Evolutionary conservation across 1,140 invertebrate genomes (phyloP).

Genomic region (Potamilus streckersoni): DNA sequence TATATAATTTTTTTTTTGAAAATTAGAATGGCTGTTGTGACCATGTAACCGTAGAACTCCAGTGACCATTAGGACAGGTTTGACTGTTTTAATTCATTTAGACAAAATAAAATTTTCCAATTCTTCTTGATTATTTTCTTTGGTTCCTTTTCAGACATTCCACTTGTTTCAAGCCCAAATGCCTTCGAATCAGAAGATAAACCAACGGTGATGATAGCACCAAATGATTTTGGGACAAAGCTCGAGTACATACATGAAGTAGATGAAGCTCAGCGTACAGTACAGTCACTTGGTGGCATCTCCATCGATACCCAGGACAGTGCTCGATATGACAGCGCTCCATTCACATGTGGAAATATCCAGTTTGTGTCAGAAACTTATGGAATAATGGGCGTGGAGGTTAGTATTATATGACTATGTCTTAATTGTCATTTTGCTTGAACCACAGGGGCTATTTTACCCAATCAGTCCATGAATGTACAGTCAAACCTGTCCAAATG

Average conservation of each 20-base stretch:
- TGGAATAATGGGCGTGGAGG: conserved; percentile 4
- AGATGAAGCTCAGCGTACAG: conserved; percentile 22
- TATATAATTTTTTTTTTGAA: too few relatives aligned
- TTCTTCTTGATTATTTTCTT: too few relatives aligned
- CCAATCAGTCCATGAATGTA: neutral
- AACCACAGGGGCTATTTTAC: neutral
- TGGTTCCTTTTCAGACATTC: too few relatives aligned
- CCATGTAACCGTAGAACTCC: too few relatives aligned
- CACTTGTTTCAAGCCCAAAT: too few relatives aligned
- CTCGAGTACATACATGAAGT: neutral
- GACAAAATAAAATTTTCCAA: too few relatives aligned
- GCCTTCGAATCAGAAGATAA: too few relatives aligned
- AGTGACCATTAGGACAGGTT: too few relatives aligned
- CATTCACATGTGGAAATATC: conserved; percentile 24
- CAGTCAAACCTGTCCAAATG: neutral
- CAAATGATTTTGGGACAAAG: too few relatives aligned
- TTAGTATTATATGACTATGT: neutral
- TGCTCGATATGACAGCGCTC: conserved; percentile 7
- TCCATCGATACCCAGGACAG: conserved; percentile 31
- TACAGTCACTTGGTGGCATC: conserved; percentile 7
- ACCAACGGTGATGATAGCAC: too few relatives aligned
- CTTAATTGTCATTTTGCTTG: neutral
- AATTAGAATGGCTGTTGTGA: too few relatives aligned
- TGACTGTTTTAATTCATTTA: too few relatives aligned
- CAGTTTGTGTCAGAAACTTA: conserved; percentile 19